Base-by-base conservation (phyloP, 2,113 vertebrate species). In the Polyodon spathula region DNA sequence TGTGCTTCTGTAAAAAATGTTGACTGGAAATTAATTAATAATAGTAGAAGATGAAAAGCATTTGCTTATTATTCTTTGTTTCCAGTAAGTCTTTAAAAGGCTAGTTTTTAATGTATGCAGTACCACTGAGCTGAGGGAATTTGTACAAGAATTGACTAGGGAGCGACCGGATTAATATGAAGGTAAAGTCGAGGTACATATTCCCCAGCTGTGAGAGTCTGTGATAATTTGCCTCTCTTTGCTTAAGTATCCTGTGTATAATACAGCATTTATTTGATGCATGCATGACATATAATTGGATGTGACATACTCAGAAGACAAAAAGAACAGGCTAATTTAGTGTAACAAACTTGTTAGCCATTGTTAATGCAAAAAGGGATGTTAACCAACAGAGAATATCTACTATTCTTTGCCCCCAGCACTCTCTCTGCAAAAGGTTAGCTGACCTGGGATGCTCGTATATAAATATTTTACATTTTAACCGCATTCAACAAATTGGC, bases 331-430 rank as follows among this genome's bases (percentile, higher is more conserved):
- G 86, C 82, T 95, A 94, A 96, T 95, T 93, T 85, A 88, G 77
- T 88, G 86, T 92, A 97, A 93, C 92, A 93, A 96, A 95, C 88
- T 89, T 93, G 85, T 90, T 88, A 86, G 88, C 88, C 85, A 76
- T 81, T 89, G 74, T 81, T 90, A 89, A 83, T 81, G 77, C 78
- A 79, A 78, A 84, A 79, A 86, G 82, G 71, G 83, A 83, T 82
- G 72, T 72, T 82, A 73, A 73, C 81, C 81, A 87, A 80, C 67
- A 75, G 85, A 86, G 79, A 81, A 69, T 77, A 84, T 44, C 37
- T 12, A 27, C 40, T 62, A 8, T 12, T 41, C 53, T 46, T 55
- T 56, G 37, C 38, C 37, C 56, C 42, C 15, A 27, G 7, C 17
- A 54, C 58, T 59, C 54, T 56, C 64, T 72, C 40, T 37, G 17